Percentiles rank a stretch among this genome's conserved stretches.
phyloP scores from a whole-genome alignment of 1,140 invertebrate genomes.

The Drosophila subpulchrella region DNA sequence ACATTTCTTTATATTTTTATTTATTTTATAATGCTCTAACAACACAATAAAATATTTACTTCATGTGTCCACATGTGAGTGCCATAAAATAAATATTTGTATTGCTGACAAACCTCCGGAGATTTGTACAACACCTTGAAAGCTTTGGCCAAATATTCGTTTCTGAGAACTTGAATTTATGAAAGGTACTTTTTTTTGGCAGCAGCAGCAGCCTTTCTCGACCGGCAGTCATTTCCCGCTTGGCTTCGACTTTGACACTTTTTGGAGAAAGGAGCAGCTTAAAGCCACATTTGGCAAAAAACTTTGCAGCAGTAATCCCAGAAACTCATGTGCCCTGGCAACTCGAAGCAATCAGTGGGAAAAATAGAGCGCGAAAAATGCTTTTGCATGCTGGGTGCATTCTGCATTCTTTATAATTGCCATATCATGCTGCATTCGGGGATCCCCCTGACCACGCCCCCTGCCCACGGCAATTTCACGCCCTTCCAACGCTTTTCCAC shows the following conservation, averaged over 20 bases:
- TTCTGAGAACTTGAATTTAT: not conserved
- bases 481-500: not conserved
- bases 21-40: not conserved
- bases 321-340: slow-evolving; percentile 24
- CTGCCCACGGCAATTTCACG: not conserved
- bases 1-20: too few relatives aligned
- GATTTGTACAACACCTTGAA: not conserved
- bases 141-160: not conserved
- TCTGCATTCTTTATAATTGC: slow-evolving; percentile 41
- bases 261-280: slow-evolving; percentile 9
- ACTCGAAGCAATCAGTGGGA: slow-evolving; percentile 20
- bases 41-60: not conserved
- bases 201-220: not conserved
- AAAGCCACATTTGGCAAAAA: slow-evolving; percentile 1
- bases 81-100: not conserved
- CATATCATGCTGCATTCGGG: slow-evolving; percentile 28
- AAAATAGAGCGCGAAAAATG: slow-evolving; percentile 9
- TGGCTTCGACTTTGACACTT: slow-evolving; percentile 36
- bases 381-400: slow-evolving; percentile 7
- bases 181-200: not conserved
- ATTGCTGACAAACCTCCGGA: not conserved
- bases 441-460: slow-evolving; percentile 3
- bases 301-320: slow-evolving; percentile 8
- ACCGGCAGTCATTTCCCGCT: slow-evolving; percentile 21
- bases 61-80: not conserved